Conservation (phyloP, 1,140 invertebrate genomes). For the Limonius californicus region DNA sequence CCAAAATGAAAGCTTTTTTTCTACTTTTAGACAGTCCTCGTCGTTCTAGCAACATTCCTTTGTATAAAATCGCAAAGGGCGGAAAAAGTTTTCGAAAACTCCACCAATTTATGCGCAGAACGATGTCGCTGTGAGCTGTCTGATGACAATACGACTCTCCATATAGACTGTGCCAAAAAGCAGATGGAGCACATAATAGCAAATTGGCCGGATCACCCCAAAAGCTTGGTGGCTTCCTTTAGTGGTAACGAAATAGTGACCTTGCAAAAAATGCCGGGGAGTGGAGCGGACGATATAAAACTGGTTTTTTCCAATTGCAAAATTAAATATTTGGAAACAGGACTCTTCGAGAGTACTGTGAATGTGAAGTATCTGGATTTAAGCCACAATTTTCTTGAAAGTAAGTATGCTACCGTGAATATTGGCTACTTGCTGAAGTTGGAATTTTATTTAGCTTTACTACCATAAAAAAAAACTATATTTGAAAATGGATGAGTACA, state of each 20-base stretch:
- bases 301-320: slow-evolving; percentile 50
- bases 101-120: slow-evolving; percentile 33
- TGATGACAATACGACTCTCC: slow-evolving; percentile 12
- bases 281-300: slow-evolving; percentile 39
- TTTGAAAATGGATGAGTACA: too few species aligned
- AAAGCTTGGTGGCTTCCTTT: slow-evolving; percentile 45
- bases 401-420: slow-evolving; percentile 48
- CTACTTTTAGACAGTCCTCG: too few species aligned
- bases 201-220: slow-evolving; percentile 46
- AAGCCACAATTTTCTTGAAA: slow-evolving; percentile 64
- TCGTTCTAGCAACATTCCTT: too few species aligned
- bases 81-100: slow-evolving; percentile 30
- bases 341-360: slow-evolving; percentile 61
- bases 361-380: slow-evolving; percentile 66
- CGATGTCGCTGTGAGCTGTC: slow-evolving; percentile 32
- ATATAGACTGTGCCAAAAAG: slow-evolving; percentile 44
- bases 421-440: too few species aligned
- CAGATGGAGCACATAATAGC: slow-evolving; percentile 46
- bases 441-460: too few species aligned
- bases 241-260: slow-evolving; percentile 46
- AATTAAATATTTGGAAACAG: slow-evolving; percentile 55
- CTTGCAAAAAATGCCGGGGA: slow-evolving; percentile 46
- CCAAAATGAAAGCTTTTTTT: too few species aligned
- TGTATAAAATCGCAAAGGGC: too few species aligned
- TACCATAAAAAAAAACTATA: too few species aligned